phyloP scores from a whole-genome alignment of 1,140 invertebrate species.

The Eubasilissa regina region DNA sequence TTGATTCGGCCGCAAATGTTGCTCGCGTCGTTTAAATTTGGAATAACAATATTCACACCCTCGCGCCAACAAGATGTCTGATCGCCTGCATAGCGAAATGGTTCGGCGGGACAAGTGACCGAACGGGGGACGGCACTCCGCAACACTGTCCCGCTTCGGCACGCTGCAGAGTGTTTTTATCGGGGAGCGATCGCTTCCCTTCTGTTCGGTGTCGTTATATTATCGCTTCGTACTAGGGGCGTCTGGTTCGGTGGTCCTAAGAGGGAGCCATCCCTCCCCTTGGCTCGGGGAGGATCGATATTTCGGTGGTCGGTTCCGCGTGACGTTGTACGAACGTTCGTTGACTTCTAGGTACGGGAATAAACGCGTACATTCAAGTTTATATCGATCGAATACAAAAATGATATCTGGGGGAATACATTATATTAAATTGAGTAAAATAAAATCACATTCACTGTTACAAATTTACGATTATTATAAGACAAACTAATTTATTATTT shows the following conservation, averaged over 20 bases:
- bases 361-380: slow-evolving; percentile 6
- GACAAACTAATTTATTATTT: too few species aligned
- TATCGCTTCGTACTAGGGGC: background rate
- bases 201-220: slow-evolving; percentile 1
- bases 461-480: too few species aligned
- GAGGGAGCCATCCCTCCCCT: slow-evolving; percentile 52
- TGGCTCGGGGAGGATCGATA: slow-evolving; percentile 57
- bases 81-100: slow-evolving; percentile 35
- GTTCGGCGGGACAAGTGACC: background rate
- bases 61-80: slow-evolving; percentile 44
- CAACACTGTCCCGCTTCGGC: background rate
- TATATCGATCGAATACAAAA: background rate
- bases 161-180: background rate
- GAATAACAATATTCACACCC: slow-evolving; percentile 31
- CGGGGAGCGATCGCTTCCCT: background rate
- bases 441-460: too few species aligned
- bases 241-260: slow-evolving; percentile 12
- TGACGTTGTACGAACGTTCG: slow-evolving; percentile 47
- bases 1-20: slow-evolving; percentile 24
- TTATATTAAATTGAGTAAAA: too few species aligned
- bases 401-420: too few species aligned
- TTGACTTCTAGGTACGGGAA: background rate
- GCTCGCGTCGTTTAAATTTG: slow-evolving; percentile 40
- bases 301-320: slow-evolving; percentile 47
- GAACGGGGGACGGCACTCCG: background rate